Conservation (phyloP, 2,888 invertebrate species). For the Gibbula magus region DNA sequence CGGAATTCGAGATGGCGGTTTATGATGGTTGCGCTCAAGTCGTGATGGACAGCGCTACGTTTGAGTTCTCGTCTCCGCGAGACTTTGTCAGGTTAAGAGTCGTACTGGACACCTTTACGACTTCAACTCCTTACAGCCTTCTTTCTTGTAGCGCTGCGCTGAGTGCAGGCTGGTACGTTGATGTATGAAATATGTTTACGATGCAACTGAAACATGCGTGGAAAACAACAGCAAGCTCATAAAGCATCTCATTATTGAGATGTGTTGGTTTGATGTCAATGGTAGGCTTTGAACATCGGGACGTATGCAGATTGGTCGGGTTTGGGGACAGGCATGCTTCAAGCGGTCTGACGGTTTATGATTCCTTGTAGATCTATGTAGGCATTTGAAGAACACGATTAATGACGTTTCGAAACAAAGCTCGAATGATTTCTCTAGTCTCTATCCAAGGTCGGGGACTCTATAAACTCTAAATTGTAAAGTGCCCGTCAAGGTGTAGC, state of each 20-base stretch:
- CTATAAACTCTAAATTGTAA: too few relatives aligned
- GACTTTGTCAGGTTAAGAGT: background rate
- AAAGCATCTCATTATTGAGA: background rate
- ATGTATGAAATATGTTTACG: slow-evolving; percentile 3
- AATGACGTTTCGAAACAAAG: too few relatives aligned
- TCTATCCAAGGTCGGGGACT: too few relatives aligned
- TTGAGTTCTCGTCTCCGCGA: background rate
- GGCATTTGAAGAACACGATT: too few relatives aligned
- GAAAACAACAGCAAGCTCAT: background rate
- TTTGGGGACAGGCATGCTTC: too few relatives aligned
- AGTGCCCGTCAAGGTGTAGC: too few relatives aligned
- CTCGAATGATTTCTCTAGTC: too few relatives aligned
- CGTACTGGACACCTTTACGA: background rate
- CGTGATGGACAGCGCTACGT: background rate
- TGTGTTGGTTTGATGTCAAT: too few relatives aligned
- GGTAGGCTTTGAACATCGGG: too few relatives aligned
- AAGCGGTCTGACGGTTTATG: too few relatives aligned
- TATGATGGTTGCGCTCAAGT: background rate
- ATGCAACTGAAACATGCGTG: background rate
- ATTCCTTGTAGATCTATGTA: too few relatives aligned
- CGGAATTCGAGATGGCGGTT: background rate
- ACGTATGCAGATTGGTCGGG: too few relatives aligned
- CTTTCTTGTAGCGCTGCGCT: slow-evolving; percentile 1
- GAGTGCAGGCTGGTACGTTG: background rate
- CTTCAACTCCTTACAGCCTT: background rate